Conservation (phyloP, 2,113 vertebrate genomes). For the Mormyrus lacerda region DNA sequence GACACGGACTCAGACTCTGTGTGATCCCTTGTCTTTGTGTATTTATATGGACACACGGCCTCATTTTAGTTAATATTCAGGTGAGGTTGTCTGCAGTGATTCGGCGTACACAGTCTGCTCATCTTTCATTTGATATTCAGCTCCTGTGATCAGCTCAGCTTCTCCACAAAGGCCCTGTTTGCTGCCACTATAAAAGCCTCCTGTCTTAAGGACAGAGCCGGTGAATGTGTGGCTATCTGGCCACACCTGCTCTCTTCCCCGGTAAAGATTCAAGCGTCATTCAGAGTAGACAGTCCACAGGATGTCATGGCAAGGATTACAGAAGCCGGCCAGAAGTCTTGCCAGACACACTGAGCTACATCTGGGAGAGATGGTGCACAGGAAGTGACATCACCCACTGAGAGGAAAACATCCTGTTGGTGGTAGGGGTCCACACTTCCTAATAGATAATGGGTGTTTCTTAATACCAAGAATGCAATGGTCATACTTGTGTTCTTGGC, state of each 20-base stretch:
- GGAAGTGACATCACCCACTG: not conserved
- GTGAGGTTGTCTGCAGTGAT: not conserved
- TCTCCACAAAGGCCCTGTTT: not conserved
- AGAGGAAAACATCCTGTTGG: not conserved
- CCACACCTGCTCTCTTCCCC: not conserved
- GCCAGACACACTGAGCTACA: not conserved
- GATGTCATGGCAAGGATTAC: not conserved
- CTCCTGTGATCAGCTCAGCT: conserved; percentile 3
- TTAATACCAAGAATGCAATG: not conserved
- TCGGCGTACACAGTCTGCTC: not conserved
- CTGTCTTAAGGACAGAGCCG: not conserved
- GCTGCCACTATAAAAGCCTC: not conserved
- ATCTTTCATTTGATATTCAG: not conserved
- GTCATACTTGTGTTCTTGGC: not conserved
- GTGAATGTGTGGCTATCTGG: not conserved
- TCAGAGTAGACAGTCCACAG: not conserved
- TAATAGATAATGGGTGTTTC: not conserved
- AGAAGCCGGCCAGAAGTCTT: not conserved
- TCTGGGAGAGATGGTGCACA: not conserved
- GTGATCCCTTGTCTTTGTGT: not conserved
- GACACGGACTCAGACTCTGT: not conserved
- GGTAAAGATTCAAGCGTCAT: not conserved
- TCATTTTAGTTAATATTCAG: not conserved
- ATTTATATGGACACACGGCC: not conserved
- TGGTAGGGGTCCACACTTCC: not conserved